Evolutionary conservation across 2,113 vertebrate genomes (phyloP), one percentile per base, ranked within the genome.

Genomic region (Corythaixoides concolor): DNA sequence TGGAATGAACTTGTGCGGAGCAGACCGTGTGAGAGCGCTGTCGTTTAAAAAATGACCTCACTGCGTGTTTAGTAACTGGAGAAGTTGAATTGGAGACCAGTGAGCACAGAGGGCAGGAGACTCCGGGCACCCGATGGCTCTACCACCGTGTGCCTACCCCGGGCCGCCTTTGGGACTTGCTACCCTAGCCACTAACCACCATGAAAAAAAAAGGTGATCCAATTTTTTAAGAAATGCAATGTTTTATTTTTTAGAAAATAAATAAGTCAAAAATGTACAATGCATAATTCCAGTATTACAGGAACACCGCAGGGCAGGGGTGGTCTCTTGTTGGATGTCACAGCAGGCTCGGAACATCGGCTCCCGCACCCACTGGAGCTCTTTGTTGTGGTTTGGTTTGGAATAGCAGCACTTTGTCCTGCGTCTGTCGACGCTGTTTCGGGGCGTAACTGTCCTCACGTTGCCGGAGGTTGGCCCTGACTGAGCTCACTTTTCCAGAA

Each of bases 241-340:
- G 17, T 18, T 97, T 96, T 81, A 63, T 67, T 73, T 66, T 83
- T 73, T 35, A 70, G 50, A 83, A 82, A 96, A 97, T 97, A 96
- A 97, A 97, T 97, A 96, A 79, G 50, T 93, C 90, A 62, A 47
- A 90, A 68, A 60, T 80, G 24, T 96, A 84, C 85, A 93, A 37
- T 35, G 43, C 6, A 11, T 18, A 72, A 80, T 74, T 90, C 56
- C 91, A 95, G 91, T 91, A 74, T 28, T 28, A 7, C 8, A 20
- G 9, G 15, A 70, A 30, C 83, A 67, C 12, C 12, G 3, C 8
- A 27, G 69, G 35, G 56, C 35, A 55, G 45, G 37, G 4, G 12
- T 0, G 15, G 63, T 23, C 41, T 68, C 74, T 8, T 13, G 24
- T 12, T 24, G 39, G 37, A 0, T 32, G 39, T 22, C 62, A 73